These are phyloP conservation scores for Mystacornis crossleyi DNA, from an alignment of 2,113 vertebrate species.

Conservation along the genomic window DNA sequence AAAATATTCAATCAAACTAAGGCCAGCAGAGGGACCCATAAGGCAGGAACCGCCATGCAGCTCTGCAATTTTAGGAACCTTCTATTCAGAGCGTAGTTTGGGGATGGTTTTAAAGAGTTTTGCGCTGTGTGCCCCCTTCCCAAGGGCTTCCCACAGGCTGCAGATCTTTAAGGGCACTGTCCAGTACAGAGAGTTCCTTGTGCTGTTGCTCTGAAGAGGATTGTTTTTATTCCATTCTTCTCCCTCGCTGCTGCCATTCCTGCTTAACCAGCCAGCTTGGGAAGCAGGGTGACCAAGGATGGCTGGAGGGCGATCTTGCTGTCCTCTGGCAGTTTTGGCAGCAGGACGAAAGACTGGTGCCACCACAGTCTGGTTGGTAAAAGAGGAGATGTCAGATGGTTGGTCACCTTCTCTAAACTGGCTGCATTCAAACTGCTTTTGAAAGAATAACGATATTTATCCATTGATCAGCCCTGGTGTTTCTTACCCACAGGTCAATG, in stretches of 20 bases:
- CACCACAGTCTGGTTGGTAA: neutral
- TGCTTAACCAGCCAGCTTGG: neutral
- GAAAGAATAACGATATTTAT: neutral
- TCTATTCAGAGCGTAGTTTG: neutral
- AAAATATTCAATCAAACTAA: neutral
- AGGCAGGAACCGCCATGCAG: neutral
- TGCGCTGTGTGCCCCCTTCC: neutral
- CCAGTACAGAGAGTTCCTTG: neutral
- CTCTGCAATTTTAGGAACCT: neutral
- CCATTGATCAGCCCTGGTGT: neutral
- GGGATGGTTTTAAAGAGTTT: neutral
- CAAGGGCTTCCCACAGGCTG: neutral
- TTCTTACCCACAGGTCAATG: neutral
- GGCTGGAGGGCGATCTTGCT: neutral
- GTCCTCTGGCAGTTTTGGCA: neutral
- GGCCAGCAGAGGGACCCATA: constrained; percentile 54
- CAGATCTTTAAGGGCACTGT: neutral
- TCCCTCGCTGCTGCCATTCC: rapidly evolving
- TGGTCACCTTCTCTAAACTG: neutral
- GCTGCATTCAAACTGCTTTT: neutral
- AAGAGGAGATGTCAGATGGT: neutral
- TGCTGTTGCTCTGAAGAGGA: neutral
- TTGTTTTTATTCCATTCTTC: neutral
- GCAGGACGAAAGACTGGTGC: neutral
- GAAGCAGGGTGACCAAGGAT: neutral